Conservation (phyloP, 2,888 invertebrate genomes). For the Hoplodrina blanda region DNA sequence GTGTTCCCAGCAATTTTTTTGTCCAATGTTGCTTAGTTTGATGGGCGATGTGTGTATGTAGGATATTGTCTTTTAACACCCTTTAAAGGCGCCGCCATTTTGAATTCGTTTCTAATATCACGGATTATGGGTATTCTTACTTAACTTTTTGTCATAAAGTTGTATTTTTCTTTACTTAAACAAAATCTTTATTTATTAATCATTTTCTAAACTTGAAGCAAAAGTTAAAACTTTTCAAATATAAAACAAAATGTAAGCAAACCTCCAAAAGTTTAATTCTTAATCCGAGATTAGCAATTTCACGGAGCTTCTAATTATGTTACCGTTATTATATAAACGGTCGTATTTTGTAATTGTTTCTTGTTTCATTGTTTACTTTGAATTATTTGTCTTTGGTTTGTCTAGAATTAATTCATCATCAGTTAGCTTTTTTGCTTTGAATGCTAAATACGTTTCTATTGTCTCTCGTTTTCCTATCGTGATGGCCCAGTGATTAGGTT, state of each 20-base stretch:
- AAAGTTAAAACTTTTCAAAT: slow-evolving; percentile 1
- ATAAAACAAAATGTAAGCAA: slow-evolving; percentile 21
- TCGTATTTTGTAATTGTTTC: slow-evolving; percentile 23
- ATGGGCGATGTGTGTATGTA: no score
- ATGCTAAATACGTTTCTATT: neutral
- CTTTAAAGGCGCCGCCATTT: no score
- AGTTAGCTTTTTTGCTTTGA: neutral
- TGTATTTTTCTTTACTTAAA: no score
- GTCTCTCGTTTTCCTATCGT: no score
- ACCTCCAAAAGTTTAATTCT: slow-evolving; percentile 14
- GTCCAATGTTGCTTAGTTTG: no score
- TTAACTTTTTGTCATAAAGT: no score
- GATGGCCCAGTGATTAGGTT: no score
- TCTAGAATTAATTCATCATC: neutral
- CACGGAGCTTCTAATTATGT: slow-evolving; percentile 20
- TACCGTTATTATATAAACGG: slow-evolving; percentile 17
- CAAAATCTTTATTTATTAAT: neutral
- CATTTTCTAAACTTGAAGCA: neutral
- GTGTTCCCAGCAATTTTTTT: no score
- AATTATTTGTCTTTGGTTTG: neutral
- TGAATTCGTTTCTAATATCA: no score
- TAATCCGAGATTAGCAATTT: slow-evolving; percentile 37
- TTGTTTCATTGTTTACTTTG: slow-evolving; percentile 15
- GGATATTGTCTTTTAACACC: no score
- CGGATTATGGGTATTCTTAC: no score